These are phyloP conservation scores for Mesembrinibis cayennensis DNA, from an alignment of 2,113 vertebrate species.

Conservation along the genomic window DNA sequence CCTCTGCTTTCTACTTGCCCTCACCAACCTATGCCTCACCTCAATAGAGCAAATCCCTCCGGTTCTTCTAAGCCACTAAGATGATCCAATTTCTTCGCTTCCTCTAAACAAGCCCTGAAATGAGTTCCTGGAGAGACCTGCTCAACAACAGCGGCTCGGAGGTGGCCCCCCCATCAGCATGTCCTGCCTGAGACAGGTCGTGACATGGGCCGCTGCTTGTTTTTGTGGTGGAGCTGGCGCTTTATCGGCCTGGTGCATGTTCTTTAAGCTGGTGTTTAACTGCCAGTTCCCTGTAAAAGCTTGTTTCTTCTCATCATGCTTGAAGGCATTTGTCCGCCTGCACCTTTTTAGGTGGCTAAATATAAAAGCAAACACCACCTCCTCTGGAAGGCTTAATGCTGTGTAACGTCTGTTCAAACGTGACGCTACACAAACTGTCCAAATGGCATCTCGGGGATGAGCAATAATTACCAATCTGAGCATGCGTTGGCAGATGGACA, in stretches of 20 bases:
- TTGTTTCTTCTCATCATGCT: constrained; percentile 16
- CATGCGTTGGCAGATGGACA: background rate
- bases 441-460: background rate
- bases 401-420: background rate
- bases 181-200: background rate
- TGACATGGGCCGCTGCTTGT: background rate
- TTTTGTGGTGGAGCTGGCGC: background rate
- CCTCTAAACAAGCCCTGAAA: background rate
- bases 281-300: constrained; percentile 28
- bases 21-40: background rate
- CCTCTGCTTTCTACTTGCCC: background rate
- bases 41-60: background rate
- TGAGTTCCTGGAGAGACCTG: background rate
- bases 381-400: background rate
- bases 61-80: background rate
- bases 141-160: background rate
- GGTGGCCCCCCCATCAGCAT: background rate
- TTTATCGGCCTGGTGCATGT: constrained; percentile 9
- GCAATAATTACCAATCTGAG: background rate
- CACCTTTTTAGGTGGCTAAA: background rate
- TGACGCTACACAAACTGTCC: background rate
- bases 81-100: background rate
- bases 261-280: background rate
- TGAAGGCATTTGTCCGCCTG: background rate
- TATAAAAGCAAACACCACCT: background rate